Evolutionary conservation across 2,888 invertebrate species (phyloP).

Genomic region (Dasypogon diadema): DNA sequence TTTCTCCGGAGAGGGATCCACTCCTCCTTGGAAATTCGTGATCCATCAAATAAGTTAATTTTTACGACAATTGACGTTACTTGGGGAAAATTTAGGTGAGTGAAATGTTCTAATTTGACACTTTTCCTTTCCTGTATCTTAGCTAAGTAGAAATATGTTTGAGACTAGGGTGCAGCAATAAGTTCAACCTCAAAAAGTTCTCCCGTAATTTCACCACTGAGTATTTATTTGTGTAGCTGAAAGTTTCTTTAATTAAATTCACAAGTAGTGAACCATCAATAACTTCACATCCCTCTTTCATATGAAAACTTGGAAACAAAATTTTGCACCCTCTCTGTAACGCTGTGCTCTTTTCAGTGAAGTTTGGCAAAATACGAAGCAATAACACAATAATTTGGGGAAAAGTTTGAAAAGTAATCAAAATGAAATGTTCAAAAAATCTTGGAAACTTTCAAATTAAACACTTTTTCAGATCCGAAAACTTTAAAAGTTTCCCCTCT

Average conservation of each 20-base stretch:
- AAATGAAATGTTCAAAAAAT: not conserved
- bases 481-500: slow-evolving; percentile 2
- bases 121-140: no score
- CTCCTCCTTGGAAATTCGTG: no score
- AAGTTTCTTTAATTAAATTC: slow-evolving; percentile 32
- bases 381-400: slow-evolving; percentile 28
- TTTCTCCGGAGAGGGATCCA: no score
- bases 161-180: no score
- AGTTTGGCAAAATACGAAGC: slow-evolving; percentile 24
- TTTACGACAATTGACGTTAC: no score
- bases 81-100: no score
- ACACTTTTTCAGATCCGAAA: slow-evolving; percentile 1
- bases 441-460: slow-evolving; percentile 34
- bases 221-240: slow-evolving; percentile 6
- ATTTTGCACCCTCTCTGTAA: slow-evolving; percentile 21
- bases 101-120: no score
- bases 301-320: slow-evolving; percentile 36
- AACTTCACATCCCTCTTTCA: slow-evolving; percentile 24
- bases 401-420: not conserved
- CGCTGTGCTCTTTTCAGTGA: not conserved
- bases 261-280: slow-evolving; percentile 30
- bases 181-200: no score
- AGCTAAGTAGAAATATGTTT: no score
- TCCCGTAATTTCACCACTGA: no score
- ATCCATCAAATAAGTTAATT: no score